Evolutionary conservation across 1,140 invertebrate genomes (phyloP).

Genomic region (Diplogasteroides magnus): DNA sequence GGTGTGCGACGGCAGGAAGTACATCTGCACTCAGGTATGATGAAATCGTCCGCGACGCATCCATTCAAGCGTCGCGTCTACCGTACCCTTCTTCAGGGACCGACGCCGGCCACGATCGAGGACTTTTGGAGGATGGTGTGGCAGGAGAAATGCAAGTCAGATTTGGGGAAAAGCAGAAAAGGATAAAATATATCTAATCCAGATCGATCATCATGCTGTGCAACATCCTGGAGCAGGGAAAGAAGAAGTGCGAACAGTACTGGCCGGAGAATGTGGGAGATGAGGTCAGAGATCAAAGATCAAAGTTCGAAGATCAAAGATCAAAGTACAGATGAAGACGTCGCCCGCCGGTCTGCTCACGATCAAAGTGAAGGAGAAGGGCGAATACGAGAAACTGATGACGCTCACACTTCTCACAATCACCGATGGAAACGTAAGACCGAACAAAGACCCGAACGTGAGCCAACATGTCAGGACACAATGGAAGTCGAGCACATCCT

Average conservation of each 20-base stretch:
- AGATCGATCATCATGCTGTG: constrained; percentile 58
- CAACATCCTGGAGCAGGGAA: constrained; percentile 53
- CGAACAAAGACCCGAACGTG: constrained; percentile 16
- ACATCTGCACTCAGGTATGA: too few species aligned
- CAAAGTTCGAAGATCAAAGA: too few species aligned
- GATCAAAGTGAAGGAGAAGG: too few species aligned
- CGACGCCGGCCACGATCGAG: constrained; percentile 19
- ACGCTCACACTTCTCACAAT: neutral
- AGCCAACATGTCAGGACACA: neutral
- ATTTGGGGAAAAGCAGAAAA: constrained; percentile 59
- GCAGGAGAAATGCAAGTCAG: constrained; percentile 48
- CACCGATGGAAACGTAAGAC: constrained; percentile 8
- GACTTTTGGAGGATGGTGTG: too few species aligned
- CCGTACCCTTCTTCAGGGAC: constrained; percentile 1
- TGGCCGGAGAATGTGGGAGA: constrained; percentile 46
- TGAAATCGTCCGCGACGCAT: too few species aligned
- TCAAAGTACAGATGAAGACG: neutral
- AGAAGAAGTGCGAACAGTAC: constrained; percentile 43
- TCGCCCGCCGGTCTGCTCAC: neutral
- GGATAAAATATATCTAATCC: constrained; percentile 58
- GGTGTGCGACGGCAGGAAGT: too few species aligned
- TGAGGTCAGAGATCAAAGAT: too few species aligned
- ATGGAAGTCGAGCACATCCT: constrained; percentile 12
- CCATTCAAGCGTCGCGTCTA: too few species aligned
- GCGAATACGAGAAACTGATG: too few species aligned